These are phyloP conservation scores for Drosophila navojoa DNA, from an alignment of 1,140 invertebrate genomes.

Conservation along the genomic window DNA sequence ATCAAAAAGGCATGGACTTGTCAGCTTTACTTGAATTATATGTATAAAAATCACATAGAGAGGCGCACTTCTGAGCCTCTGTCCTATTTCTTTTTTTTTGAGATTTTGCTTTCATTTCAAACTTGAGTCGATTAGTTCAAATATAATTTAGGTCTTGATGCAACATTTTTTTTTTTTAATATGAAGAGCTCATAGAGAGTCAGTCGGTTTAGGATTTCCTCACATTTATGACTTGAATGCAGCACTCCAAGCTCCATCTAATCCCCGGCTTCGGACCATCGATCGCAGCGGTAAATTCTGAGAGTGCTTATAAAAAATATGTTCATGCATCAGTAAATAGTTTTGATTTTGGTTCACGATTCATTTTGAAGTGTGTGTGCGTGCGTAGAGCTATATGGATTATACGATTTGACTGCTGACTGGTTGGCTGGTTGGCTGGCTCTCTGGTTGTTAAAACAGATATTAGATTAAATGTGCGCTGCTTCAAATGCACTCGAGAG, in stretches of 20 bases:
- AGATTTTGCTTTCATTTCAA: too few species aligned
- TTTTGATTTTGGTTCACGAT: slow-evolving; percentile 28
- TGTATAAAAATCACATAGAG: too few species aligned
- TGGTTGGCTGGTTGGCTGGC: neutral
- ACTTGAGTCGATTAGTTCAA: too few species aligned
- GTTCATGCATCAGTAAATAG: slow-evolving; percentile 22
- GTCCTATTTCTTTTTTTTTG: too few species aligned
- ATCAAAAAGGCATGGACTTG: too few species aligned
- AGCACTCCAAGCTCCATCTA: neutral
- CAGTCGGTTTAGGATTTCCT: neutral
- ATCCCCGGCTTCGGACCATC: neutral
- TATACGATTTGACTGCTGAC: slow-evolving; percentile 8
- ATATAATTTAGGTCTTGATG: too few species aligned
- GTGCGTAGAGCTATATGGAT: slow-evolving; percentile 21
- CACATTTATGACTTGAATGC: neutral
- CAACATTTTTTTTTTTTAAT: too few species aligned
- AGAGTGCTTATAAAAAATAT: slow-evolving; percentile 42
- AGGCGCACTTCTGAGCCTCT: too few species aligned
- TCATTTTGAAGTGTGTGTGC: slow-evolving; percentile 18
- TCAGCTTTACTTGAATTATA: too few species aligned
- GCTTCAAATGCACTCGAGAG: slow-evolving; percentile 18
- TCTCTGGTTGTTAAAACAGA: slow-evolving; percentile 7
- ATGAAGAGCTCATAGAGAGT: too few species aligned
- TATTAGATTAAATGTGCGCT: slow-evolving; percentile 23
- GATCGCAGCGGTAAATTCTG: slow-evolving; percentile 35